A percentile compares a stretch with the other conserved stretches of the same genome.
These are phyloP conservation scores for Suncus etruscus DNA, from an alignment of 2,113 vertebrate genomes.

Conservation along the genomic window DNA sequence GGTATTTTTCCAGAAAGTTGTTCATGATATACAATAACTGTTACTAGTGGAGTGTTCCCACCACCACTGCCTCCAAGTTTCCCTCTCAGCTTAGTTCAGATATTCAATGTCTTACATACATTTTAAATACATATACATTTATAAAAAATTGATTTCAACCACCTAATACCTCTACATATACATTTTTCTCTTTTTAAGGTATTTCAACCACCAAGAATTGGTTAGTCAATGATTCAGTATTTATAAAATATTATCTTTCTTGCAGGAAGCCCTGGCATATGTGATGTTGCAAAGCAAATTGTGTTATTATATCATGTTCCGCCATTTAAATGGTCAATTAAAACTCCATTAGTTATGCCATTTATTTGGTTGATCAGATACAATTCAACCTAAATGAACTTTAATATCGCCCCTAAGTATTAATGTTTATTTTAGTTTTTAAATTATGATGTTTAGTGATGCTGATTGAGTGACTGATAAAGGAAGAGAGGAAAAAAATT, in stretches of 20 bases:
- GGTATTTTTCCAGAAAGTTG: no score
- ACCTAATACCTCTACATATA: not conserved
- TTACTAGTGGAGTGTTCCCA: no score
- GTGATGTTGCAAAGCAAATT: not conserved
- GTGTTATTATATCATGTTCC: not conserved
- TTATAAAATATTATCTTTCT: not conserved
- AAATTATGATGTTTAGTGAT: not conserved
- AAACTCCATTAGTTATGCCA: not conserved
- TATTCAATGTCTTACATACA: not conserved
- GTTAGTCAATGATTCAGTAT: not conserved
- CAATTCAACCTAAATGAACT: slow-evolving; percentile 36
- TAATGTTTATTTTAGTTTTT: slow-evolving; percentile 32
- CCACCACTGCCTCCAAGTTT: no score
- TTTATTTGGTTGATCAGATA: slow-evolving; percentile 33
- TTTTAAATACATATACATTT: not conserved
- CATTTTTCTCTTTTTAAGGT: not conserved
- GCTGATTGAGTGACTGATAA: not conserved
- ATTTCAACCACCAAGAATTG: not conserved
- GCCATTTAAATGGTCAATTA: slow-evolving; percentile 49
- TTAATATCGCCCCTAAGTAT: slow-evolving; percentile 29
- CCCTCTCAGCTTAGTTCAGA: not conserved
- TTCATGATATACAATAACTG: no score
- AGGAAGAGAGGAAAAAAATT: not conserved
- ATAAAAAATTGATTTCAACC: not conserved
- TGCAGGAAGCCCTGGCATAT: not conserved